phyloP scores from a whole-genome alignment of 2,797 vertebrate genomes.

The Eupleurogrammus muticus region DNA sequence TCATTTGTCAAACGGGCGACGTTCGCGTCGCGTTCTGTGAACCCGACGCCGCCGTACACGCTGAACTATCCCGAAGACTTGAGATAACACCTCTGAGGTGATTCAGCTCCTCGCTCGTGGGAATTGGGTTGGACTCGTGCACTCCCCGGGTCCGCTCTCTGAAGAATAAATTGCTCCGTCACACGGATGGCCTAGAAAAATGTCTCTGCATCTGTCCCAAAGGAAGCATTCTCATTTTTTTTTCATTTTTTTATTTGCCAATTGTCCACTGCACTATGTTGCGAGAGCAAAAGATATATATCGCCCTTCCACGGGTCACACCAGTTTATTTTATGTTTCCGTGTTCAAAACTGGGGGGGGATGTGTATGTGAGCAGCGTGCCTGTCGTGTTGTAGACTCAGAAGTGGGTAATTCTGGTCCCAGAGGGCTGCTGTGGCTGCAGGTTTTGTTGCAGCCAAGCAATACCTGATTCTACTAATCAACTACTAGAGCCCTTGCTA shows the following conservation, averaged over 20 bases:
- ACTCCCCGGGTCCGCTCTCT: slow-evolving; percentile 13
- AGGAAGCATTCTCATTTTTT: background rate
- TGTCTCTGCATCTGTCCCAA: slow-evolving; percentile 4
- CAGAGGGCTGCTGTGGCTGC: no score
- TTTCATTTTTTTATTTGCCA: background rate
- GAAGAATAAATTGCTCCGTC: slow-evolving; percentile 8
- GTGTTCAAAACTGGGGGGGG: background rate
- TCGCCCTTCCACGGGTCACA: background rate
- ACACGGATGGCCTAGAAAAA: slow-evolving; percentile 2
- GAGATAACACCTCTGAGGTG: slow-evolving; percentile 33
- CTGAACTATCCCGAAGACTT: slow-evolving; percentile 38
- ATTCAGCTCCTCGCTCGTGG: slow-evolving; percentile 36
- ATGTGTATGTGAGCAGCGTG: background rate
- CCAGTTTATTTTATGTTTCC: slow-evolving; percentile 1
- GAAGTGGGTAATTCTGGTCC: no score
- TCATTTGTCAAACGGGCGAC: no score
- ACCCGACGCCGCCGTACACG: slow-evolving; percentile 5
- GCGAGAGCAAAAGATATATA: slow-evolving; percentile 9
- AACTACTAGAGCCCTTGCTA: no score
- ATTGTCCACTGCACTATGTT: slow-evolving; percentile 6
- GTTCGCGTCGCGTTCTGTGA: no score
- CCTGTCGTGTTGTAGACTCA: no score
- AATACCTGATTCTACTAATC: no score
- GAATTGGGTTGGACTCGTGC: slow-evolving; percentile 25
- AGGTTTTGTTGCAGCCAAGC: no score